Conservation (phyloP, 1,140 invertebrate species). For the Hylyphantes graminicola region DNA sequence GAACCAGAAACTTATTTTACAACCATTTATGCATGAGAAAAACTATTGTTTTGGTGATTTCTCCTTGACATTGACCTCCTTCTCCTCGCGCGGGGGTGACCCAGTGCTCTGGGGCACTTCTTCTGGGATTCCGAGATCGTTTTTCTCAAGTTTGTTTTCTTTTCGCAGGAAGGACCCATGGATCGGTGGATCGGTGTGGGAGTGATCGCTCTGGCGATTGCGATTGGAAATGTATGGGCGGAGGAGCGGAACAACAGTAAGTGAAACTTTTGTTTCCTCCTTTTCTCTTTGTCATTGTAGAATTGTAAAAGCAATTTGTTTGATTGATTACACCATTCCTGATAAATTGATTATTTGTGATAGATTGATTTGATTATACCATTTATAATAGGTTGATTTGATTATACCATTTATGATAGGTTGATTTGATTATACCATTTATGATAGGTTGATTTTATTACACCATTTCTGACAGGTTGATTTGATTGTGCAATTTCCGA, state of each 20-base stretch:
- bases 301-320: not conserved
- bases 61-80: slow-evolving; percentile 40
- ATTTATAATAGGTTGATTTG: not conserved
- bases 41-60: slow-evolving; percentile 18
- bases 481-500: too few relatives aligned
- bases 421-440: too few relatives aligned
- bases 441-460: too few relatives aligned
- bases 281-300: not conserved
- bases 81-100: slow-evolving; percentile 31
- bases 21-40: not conserved
- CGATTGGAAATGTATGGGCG: not conserved
- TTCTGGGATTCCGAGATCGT: not conserved
- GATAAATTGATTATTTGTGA: not conserved
- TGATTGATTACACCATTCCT: not conserved
- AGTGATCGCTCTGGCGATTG: not conserved
- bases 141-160: not conserved
- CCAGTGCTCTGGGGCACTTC: slow-evolving; percentile 21
- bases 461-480: too few relatives aligned
- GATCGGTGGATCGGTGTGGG: not conserved
- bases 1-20: slow-evolving; percentile 26
- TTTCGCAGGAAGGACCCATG: not conserved
- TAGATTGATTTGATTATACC: not conserved
- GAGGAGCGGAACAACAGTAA: slow-evolving; percentile 12
- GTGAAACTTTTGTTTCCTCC: not conserved
- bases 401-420: too few relatives aligned